Percentiles rank a stretch among this genome's conserved stretches.
Conservation (phyloP, 2,888 invertebrate genomes). For the Mythimna ferrago region DNA sequence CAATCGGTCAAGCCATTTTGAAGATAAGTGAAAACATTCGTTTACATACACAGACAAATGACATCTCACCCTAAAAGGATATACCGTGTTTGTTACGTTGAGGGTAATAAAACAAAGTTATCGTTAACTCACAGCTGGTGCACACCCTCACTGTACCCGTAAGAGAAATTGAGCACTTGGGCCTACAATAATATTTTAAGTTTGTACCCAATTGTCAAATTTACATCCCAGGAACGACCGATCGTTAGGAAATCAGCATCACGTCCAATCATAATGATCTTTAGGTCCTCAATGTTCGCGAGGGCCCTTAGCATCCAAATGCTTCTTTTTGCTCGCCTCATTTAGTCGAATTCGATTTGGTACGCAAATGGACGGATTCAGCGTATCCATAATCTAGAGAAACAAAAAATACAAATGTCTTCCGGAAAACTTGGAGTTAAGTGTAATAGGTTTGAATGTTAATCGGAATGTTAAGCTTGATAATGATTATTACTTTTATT, state of each 20-base stretch:
- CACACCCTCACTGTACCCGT: not conserved
- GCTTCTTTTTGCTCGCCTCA: constrained; percentile 38
- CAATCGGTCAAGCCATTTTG: not conserved
- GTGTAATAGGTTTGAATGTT: not conserved
- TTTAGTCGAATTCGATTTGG: constrained; percentile 48
- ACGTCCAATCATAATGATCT: constrained; percentile 40
- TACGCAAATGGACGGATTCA: constrained; percentile 20
- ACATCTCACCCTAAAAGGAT: not conserved
- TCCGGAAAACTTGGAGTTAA: not conserved
- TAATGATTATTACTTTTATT: constrained; percentile 11
- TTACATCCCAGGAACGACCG: not conserved
- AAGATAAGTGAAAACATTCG: not conserved
- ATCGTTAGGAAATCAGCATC: constrained; percentile 34
- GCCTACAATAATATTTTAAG: not conserved
- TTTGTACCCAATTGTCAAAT: not conserved
- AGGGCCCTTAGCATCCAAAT: constrained; percentile 49
- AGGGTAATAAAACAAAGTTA: not conserved
- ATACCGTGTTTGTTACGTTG: not conserved
- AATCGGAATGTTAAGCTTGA: constrained; percentile 4
- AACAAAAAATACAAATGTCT: constrained; percentile 19
- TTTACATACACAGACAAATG: not conserved
- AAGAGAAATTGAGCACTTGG: not conserved
- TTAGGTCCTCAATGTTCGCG: constrained; percentile 28
- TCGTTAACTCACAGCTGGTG: not conserved
- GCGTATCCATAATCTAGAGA: constrained; percentile 6